Evolutionary conservation across 2,888 invertebrate genomes (phyloP).

Genomic region (Ceraclea dissimilis): DNA sequence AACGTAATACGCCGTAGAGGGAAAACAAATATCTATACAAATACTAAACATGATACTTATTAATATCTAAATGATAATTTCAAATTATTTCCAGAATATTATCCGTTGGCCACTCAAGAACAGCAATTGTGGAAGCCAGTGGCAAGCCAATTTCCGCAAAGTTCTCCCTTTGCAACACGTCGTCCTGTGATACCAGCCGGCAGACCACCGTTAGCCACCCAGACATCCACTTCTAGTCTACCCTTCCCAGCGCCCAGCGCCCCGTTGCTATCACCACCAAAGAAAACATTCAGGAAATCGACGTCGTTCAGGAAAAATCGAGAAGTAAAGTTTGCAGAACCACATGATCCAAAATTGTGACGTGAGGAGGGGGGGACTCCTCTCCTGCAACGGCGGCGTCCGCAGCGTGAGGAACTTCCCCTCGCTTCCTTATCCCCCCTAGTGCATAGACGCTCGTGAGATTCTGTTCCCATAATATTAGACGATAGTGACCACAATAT

Average conservation of each 20-base stretch:
- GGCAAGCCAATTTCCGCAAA: constrained; percentile 63
- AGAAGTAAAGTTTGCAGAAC: constrained; percentile 49
- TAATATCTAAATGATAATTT: too few relatives aligned
- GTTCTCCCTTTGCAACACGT: constrained; percentile 53
- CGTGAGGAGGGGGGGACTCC: constrained; percentile 41
- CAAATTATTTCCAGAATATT: constrained; percentile 17
- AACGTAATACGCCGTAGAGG: too few relatives aligned
- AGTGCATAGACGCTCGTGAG: neutral
- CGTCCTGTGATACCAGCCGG: constrained; percentile 29
- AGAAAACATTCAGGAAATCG: constrained; percentile 39
- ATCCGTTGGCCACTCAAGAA: constrained; percentile 41
- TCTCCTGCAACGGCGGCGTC: constrained; percentile 36
- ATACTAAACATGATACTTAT: too few relatives aligned
- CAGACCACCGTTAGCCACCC: constrained; percentile 30
- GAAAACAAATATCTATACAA: too few relatives aligned
- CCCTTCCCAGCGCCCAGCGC: constrained; percentile 36
- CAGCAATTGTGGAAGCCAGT: constrained; percentile 63
- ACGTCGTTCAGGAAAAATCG: constrained; percentile 44
- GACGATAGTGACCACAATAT: neutral
- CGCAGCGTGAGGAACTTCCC: constrained; percentile 46
- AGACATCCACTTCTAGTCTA: constrained; percentile 44
- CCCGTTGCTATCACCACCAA: constrained; percentile 31
- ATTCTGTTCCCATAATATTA: neutral
- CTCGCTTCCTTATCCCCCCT: constrained; percentile 29
- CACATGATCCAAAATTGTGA: constrained; percentile 38